Conservation (phyloP, 30 jellyfish, hydroid and myxozoan genomes). For the Cassiopea andromeda region DNA sequence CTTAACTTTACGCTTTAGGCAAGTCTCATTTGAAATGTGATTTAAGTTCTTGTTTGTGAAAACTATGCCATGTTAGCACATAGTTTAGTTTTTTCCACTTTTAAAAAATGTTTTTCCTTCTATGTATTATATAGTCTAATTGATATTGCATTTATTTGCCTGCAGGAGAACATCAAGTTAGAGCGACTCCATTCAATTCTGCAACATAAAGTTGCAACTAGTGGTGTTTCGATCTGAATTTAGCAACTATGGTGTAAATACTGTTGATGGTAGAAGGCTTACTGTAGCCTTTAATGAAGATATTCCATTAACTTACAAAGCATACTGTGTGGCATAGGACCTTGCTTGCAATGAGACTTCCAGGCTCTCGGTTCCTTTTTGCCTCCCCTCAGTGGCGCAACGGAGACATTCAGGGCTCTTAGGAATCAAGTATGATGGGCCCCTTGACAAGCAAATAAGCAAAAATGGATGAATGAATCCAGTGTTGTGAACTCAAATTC, state of each 20-base stretch:
- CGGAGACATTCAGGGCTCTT: too few relatives aligned
- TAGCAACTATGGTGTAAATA: neutral
- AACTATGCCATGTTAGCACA: neutral
- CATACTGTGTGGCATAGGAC: too few relatives aligned
- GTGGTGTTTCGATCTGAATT: constrained; percentile 6
- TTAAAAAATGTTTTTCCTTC: neutral
- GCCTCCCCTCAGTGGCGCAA: too few relatives aligned
- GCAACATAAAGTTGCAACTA: constrained; percentile 65
- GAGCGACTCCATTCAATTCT: constrained; percentile 73
- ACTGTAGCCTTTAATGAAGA: neutral
- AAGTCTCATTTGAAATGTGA: too few relatives aligned
- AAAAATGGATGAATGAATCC: too few relatives aligned
- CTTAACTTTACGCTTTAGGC: neutral
- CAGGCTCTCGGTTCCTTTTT: too few relatives aligned
- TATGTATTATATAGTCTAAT: neutral
- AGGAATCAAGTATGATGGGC: too few relatives aligned
- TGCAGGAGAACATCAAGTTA: constrained; percentile 61
- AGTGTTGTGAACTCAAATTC: too few relatives aligned
- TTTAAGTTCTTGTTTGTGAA: too few relatives aligned
- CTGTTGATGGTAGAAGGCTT: neutral
- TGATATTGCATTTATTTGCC: neutral
- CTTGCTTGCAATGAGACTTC: too few relatives aligned
- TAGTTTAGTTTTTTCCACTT: neutral
- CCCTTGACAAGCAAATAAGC: too few relatives aligned
- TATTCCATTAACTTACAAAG: too few relatives aligned